Conservation (phyloP, 2,888 invertebrate species). For the Desoria tigrina region DNA sequence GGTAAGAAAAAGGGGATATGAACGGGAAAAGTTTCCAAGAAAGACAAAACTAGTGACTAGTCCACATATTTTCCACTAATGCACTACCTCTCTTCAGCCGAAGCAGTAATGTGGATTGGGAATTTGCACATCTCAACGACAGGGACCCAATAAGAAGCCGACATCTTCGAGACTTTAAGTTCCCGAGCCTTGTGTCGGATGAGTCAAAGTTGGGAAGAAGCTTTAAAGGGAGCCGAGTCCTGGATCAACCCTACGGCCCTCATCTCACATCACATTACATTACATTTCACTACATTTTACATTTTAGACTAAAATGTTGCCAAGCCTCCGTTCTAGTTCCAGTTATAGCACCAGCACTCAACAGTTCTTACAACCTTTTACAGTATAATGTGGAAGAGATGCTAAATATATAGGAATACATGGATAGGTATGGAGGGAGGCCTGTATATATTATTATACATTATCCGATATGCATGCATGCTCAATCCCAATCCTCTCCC, state of each 20-base stretch:
- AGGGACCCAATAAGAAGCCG: conserved; percentile 5
- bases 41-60: conserved; percentile 10
- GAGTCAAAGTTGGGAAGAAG: conserved; percentile 2
- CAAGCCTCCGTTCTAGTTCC: neutral
- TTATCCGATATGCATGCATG: neutral
- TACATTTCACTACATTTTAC: conserved; percentile 24
- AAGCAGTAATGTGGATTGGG: conserved; percentile 27
- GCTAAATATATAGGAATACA: neutral
- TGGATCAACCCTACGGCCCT: conserved; percentile 31
- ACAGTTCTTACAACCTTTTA: neutral
- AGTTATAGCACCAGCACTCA: conserved; percentile 4
- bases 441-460: neutral
- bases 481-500: too few relatives aligned
- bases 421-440: neutral
- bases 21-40: neutral
- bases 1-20: conserved; percentile 6
- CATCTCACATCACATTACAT: conserved; percentile 32
- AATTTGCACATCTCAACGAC: conserved; percentile 27
- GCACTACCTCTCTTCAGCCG: conserved; percentile 12
- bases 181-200: too few relatives aligned
- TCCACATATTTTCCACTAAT: conserved; percentile 30
- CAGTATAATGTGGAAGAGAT: too few relatives aligned
- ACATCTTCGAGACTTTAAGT: conserved; percentile 6
- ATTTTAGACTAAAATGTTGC: conserved; percentile 18
- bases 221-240: neutral